Percentiles rank a stretch among this genome's conserved stretches.
Conservation (phyloP, 2,797 vertebrate genomes). For the Tangara arthus region DNA sequence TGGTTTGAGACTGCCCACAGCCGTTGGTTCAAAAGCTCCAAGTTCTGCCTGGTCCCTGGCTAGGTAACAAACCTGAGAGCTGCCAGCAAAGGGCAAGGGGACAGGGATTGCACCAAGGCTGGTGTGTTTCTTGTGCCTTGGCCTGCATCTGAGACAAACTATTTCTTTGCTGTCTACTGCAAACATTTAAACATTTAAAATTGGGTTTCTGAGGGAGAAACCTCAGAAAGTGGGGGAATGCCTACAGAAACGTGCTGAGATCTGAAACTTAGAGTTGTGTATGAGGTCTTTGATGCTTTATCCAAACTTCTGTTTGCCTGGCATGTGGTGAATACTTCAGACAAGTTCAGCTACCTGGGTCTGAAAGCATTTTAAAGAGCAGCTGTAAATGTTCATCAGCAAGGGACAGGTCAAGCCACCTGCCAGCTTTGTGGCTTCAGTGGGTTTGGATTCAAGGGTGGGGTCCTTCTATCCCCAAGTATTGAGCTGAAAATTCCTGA, state of each 20-base stretch:
- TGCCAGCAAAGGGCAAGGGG: neutral
- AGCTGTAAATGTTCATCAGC: fast-evolving
- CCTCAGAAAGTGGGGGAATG: neutral
- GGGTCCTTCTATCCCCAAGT: neutral
- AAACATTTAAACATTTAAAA: neutral
- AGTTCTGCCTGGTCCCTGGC: neutral
- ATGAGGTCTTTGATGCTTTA: neutral
- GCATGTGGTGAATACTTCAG: neutral
- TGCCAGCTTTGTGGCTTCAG: neutral
- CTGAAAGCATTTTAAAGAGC: neutral
- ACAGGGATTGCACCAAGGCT: neutral
- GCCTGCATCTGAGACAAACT: neutral
- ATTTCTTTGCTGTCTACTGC: neutral
- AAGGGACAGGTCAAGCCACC: neutral
- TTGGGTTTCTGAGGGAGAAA: neutral
- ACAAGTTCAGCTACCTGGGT: fast-evolving
- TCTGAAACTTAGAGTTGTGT: neutral
- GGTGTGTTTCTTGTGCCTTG: neutral
- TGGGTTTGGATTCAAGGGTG: neutral
- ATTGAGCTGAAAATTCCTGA: neutral
- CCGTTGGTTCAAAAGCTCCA: neutral
- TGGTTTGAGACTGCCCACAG: neutral
- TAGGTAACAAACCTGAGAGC: neutral
- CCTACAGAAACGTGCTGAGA: neutral
- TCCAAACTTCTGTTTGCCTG: neutral